Conservation (phyloP, 2,888 invertebrate genomes). For the Drosophila incognita region DNA sequence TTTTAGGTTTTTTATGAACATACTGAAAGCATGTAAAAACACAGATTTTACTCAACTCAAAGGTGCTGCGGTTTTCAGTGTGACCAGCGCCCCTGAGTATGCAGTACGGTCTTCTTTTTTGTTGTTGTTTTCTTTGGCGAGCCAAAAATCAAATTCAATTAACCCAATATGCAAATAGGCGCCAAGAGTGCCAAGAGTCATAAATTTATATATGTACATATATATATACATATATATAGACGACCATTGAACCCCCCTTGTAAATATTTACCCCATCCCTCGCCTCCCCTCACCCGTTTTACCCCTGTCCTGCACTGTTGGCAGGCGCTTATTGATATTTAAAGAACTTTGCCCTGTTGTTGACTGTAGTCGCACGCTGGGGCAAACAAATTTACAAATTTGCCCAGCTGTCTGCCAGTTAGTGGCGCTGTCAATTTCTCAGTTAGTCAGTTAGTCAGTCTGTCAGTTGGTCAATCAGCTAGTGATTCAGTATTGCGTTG, state of each 20-base stretch:
- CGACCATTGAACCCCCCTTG: conserved; percentile 26
- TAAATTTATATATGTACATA: neutral
- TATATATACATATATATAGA: neutral
- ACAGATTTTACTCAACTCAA: neutral
- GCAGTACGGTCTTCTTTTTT: conserved; percentile 9
- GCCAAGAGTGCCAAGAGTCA: conserved; percentile 7
- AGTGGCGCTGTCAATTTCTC: conserved; percentile 2
- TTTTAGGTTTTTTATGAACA: neutral
- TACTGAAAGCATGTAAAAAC: neutral
- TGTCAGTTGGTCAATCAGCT: conserved; percentile 11
- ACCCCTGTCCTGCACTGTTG: neutral
- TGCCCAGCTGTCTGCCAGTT: conserved; percentile 9
- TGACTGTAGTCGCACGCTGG: conserved; percentile 51
- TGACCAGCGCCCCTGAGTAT: conserved; percentile 34
- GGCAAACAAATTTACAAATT: conserved; percentile 68
- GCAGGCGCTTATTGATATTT: conserved; percentile 44
- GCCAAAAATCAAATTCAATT: conserved; percentile 74
- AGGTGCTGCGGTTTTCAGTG: conserved; percentile 2
- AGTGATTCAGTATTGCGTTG: conserved; percentile 13
- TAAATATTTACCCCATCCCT: neutral
- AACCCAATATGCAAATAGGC: conserved; percentile 73
- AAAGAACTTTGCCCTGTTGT: conserved; percentile 52
- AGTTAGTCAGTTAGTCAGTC: neutral
- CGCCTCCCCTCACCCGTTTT: neutral
- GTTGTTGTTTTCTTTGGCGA: conserved; percentile 12